A percentile compares a stretch with the other conserved stretches of the same genome.
Evolutionary conservation across 1,140 invertebrate species (phyloP).

Genomic region (Ylistrum balloti): DNA sequence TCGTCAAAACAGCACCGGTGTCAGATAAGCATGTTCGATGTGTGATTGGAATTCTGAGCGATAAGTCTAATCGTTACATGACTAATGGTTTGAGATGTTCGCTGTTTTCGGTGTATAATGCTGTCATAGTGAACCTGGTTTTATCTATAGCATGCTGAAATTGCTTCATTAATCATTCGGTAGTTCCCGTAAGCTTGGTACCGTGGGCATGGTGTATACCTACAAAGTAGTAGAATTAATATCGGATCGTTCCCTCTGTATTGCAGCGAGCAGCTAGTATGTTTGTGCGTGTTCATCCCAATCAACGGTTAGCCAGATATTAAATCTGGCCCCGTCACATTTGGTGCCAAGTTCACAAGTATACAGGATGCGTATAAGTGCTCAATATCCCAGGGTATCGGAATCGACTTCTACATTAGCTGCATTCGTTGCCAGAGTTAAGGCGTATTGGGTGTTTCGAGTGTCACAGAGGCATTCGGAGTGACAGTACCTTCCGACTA

Average conservation of each 20-base stretch:
- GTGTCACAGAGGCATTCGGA: neutral
- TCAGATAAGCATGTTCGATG: neutral
- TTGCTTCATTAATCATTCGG: neutral
- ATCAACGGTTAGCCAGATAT: constrained; percentile 26
- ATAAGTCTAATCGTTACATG: neutral
- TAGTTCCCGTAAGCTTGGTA: neutral
- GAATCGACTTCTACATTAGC: neutral
- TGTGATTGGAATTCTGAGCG: neutral
- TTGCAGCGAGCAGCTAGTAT: neutral
- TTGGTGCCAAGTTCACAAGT: constrained; percentile 24
- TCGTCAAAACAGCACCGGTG: neutral
- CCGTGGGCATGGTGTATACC: neutral
- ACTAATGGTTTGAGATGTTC: neutral
- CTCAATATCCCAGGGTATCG: constrained; percentile 1
- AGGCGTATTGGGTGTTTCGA: neutral
- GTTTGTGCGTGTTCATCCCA: constrained; percentile 21
- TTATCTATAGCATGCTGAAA: constrained; percentile 16
- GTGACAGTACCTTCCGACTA: neutral
- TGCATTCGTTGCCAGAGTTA: neutral
- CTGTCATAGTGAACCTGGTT: neutral
- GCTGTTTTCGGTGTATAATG: neutral
- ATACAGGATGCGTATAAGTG: constrained; percentile 24
- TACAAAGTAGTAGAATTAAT: neutral
- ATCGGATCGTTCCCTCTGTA: neutral
- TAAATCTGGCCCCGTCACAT: constrained; percentile 31